Percentiles rank a stretch among this genome's conserved stretches.
Evolutionary conservation across 2,113 vertebrate genomes (phyloP).

Genomic region (Asarcornis scutulata): DNA sequence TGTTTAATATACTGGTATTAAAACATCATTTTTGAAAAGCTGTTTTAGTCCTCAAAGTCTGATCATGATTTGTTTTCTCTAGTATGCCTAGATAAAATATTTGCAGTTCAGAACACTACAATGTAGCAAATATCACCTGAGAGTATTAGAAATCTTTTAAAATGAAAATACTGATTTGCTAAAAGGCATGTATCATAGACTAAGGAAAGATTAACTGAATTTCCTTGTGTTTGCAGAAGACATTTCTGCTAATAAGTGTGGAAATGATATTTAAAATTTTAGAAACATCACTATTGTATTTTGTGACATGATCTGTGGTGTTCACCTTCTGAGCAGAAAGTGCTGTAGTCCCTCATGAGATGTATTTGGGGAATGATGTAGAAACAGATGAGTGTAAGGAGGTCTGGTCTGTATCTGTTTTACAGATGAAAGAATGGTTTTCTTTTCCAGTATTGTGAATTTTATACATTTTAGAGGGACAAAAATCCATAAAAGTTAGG

Average conservation of each 20-base stretch:
- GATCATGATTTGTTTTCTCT: background rate
- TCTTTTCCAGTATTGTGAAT: slow-evolving; percentile 32
- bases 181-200: background rate
- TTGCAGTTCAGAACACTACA: background rate
- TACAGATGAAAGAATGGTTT: slow-evolving; percentile 53
- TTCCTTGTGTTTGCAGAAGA: background rate
- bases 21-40: background rate
- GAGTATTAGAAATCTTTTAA: background rate
- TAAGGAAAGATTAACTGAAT: background rate
- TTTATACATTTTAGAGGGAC: slow-evolving; percentile 45
- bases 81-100: background rate
- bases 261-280: background rate
- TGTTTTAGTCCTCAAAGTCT: background rate
- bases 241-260: background rate
- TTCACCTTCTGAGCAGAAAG: background rate
- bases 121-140: background rate
- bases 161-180: background rate
- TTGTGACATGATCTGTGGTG: background rate
- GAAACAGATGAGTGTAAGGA: background rate
- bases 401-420: slow-evolving; percentile 26
- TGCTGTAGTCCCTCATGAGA: background rate
- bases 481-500: slow-evolving; percentile 12
- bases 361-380: background rate
- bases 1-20: background rate
- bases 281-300: background rate